Evolutionary conservation across 1,140 invertebrate species (phyloP), one percentile per base, ranked within the genome.

Genomic region (Scaptomyza montana): DNA sequence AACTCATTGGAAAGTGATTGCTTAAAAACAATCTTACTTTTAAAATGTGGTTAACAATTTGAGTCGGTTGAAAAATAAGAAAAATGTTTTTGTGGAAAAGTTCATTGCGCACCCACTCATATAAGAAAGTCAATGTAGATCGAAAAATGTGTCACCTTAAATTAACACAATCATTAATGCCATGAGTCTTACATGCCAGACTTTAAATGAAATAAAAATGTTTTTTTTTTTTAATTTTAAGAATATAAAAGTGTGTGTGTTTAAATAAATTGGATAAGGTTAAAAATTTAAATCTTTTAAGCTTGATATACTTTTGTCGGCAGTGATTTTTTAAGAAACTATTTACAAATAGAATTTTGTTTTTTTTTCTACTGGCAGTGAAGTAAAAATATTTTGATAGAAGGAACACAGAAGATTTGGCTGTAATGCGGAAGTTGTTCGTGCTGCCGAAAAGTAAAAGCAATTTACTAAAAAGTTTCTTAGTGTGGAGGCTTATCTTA

Each of bases 141-240:
- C 51, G 5, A 21, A 49, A 78, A 77, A 66, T 76, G 67, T 82
- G 84, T 84, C 84, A 84, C 51, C 69, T 67, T 77, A 80, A 67
- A 76, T 87, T 87, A 79, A 82, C 68, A 77, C 64, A 50, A 47
- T 74, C 84, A 82, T 87, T 87, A 82, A 89, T 89, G 84, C 79
- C 82, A 78, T 55, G 59, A 51, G 19, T 69, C 50, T 65, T 53
- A 43, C 55, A 55, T 68, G 51, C 25, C 43, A 54, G 9, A 50
- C n/a, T 21, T 16, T n/a, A 13, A 46, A 54, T 25, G 13, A 56
- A 41, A 25, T 55, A 53, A 78, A 76, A 77, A 77, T 77, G 74
- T 77, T 16, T 16, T 16, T 16, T 16, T 16, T 25, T 51, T 6
- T 51, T 6, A 8, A 6, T 30, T 30, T 57, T 57, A 57, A 57